These are phyloP conservation scores for Diorhabda carinulata DNA, from an alignment of 1,140 invertebrate genomes.

Conservation along the genomic window DNA sequence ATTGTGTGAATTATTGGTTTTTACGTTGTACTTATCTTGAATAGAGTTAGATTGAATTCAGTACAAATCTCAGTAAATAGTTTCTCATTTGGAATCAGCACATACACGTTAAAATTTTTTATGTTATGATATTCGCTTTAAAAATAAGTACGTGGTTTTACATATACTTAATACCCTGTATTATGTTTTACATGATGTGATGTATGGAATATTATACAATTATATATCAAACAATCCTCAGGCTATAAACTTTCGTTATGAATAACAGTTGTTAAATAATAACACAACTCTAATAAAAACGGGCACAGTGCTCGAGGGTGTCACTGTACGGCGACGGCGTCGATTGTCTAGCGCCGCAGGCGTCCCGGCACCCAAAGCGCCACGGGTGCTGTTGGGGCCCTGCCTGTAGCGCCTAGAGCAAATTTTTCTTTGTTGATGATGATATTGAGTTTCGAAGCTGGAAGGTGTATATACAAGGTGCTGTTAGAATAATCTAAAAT, in stretches of 20 bases:
- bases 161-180: too few relatives aligned
- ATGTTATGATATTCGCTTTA: too few relatives aligned
- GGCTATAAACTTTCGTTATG: neutral
- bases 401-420: slow-evolving; percentile 31
- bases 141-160: too few relatives aligned
- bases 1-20: too few relatives aligned
- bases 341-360: slow-evolving; percentile 35
- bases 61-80: too few relatives aligned
- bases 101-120: too few relatives aligned
- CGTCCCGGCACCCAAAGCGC: slow-evolving; percentile 28
- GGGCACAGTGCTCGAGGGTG: neutral
- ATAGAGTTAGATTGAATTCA: too few relatives aligned
- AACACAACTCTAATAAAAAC: neutral
- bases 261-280: neutral
- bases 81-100: too few relatives aligned
- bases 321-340: slow-evolving; percentile 4
- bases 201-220: too few relatives aligned
- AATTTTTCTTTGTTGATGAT: slow-evolving; percentile 6
- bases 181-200: too few relatives aligned
- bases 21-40: too few relatives aligned
- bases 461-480: neutral
- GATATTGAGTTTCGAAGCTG: neutral
- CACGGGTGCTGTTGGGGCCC: slow-evolving; percentile 21
- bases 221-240: too few relatives aligned
- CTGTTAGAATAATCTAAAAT: neutral